A percentile compares a stretch with the other conserved stretches of the same genome.
These are phyloP conservation scores for Conomelus anceps DNA, from an alignment of 2,888 invertebrate genomes.

Conservation along the genomic window DNA sequence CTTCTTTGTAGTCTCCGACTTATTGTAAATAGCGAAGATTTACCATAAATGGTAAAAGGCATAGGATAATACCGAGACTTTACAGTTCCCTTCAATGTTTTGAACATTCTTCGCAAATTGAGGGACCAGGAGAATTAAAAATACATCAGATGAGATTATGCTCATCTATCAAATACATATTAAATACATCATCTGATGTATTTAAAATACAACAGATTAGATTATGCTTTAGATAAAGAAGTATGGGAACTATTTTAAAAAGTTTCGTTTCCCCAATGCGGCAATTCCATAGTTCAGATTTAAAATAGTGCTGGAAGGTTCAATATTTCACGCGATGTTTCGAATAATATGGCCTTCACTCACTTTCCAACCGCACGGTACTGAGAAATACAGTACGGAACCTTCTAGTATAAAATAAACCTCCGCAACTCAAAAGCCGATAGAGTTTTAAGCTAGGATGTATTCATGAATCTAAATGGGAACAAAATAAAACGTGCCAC, in stretches of 20 bases:
- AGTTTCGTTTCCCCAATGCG: not conserved
- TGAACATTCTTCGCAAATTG: too few species aligned
- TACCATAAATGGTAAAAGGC: too few species aligned
- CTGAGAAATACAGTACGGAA: not conserved
- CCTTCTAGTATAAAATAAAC: not conserved
- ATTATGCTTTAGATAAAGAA: not conserved
- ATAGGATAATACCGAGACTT: too few species aligned
- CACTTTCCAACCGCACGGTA: not conserved
- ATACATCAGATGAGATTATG: too few species aligned
- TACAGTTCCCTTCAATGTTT: too few species aligned
- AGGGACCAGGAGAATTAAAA: too few species aligned
- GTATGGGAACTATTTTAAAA: not conserved
- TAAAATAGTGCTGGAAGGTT: not conserved
- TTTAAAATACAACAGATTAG: not conserved
- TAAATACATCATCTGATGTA: too few species aligned
- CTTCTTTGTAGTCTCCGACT: too few species aligned
- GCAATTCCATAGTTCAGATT: not conserved
- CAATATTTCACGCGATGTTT: not conserved
- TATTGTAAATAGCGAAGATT: too few species aligned
- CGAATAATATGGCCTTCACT: not conserved
- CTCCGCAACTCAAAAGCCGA: not conserved
- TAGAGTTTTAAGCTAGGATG: not conserved
- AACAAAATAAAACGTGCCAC: not conserved
- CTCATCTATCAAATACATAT: too few species aligned
- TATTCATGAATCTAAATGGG: not conserved